These are phyloP conservation scores for Etheostoma perlongum DNA, from an alignment of 2,797 vertebrate genomes.

Conservation along the genomic window DNA sequence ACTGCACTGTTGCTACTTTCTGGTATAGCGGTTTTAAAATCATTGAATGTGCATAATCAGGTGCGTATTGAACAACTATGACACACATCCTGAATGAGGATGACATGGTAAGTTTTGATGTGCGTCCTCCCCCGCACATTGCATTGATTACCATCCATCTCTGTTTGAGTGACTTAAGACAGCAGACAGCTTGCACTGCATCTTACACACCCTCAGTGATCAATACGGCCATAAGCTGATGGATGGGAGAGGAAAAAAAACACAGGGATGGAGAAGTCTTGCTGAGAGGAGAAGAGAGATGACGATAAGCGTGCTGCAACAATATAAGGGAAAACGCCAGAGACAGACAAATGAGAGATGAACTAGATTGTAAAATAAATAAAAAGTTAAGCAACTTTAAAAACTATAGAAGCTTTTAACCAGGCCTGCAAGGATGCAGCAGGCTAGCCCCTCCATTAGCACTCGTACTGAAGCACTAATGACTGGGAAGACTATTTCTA, in stretches of 20 bases:
- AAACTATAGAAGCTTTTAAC: conserved; percentile 43
- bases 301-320: neutral
- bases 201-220: conserved; percentile 51
- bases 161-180: conserved; percentile 66
- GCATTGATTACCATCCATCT: conserved; percentile 81
- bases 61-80: conserved; percentile 22
- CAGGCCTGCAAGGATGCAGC: conserved; percentile 40
- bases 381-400: conserved; percentile 26
- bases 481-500: conserved; percentile 38
- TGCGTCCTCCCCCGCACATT: conserved; percentile 51
- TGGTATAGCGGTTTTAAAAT: neutral
- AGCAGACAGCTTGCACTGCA: conserved; percentile 50
- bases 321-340: neutral
- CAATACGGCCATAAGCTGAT: conserved; percentile 51
- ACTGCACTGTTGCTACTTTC: neutral
- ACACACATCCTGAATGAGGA: conserved; percentile 45
- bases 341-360: neutral
- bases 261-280: conserved; percentile 19
- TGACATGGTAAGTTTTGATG: conserved; percentile 60
- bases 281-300: conserved; percentile 21
- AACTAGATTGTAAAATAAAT: conserved; percentile 22
- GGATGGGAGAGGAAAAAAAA: conserved; percentile 34
- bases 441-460: conserved; percentile 55
- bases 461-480: conserved; percentile 51
- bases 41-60: conserved; percentile 2